Evolutionary conservation across 2,797 vertebrate species (phyloP), one percentile per base, ranked within the genome.

Genomic region (Siniperca scherzeri): DNA sequence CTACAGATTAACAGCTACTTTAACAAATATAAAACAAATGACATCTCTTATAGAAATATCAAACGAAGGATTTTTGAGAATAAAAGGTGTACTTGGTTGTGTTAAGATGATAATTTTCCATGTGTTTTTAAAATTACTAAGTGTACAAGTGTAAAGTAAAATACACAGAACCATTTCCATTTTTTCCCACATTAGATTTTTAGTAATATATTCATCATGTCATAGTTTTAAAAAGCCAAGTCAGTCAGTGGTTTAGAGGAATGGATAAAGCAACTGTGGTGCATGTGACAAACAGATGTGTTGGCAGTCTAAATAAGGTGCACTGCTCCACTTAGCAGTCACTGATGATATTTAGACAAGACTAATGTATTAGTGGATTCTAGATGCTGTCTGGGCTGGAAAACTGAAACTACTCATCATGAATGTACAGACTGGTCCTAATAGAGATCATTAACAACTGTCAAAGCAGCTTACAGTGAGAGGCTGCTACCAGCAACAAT

Each of bases 261-360:
- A 70, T 61, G 59, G 70, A 73, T 85, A 78, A 78, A 50, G 76
- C 74, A 64, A 76, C 42, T 75, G 50, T 25, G 17, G 36, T 74
- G 60, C 68, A 86, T 75, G 78, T 87, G 85, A 89, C 82, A 83
- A 85, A 87, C 86, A 86, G 77, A 85, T 80, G 79, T 87, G 46
- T 57, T 83, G 25, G 74, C 81, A 78, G 89, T 61, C 74, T 77
- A 70, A 82, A 82, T 61, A 82, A 64, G 71, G 61, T 64, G 61
- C 59, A 59, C 46, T 4, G 68, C 62, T 82, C 70, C 73, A 44
- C 75, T 90, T 70, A 80, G 59, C 71, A 52, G 65, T 33, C 70
- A 19, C 77, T 76, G 74, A 83, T 77, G 74, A 76, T 86, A 77
- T 86, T 84, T 73, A 84, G 76, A 88, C 62, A 25, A 85, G 71